phyloP scores from a whole-genome alignment of 2,113 vertebrate genomes.

The Triplophysa siluroides region DNA sequence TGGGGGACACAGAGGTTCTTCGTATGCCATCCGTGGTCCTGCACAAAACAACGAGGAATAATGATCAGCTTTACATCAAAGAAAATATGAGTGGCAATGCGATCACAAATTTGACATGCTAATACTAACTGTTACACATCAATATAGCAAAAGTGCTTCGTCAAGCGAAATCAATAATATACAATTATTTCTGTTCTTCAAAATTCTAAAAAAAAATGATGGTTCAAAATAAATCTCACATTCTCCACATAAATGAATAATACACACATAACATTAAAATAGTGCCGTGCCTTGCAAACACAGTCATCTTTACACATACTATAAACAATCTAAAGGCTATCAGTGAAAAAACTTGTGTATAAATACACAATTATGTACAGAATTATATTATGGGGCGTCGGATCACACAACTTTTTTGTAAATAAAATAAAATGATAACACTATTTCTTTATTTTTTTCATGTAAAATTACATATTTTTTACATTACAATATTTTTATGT shows the following conservation, averaged over 20 bases:
- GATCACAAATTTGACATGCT: conserved; percentile 26
- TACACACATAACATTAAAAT: not conserved
- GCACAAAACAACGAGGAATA: conserved; percentile 37
- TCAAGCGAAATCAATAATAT: not conserved
- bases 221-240: too few species aligned
- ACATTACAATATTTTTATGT: too few species aligned
- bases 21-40: conserved; percentile 42
- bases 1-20: conserved; percentile 53
- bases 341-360: conserved; percentile 4
- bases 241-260: not conserved
- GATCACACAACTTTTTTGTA: not conserved
- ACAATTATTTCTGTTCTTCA: too few species aligned
- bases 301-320: not conserved
- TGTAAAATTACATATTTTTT: too few species aligned
- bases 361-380: conserved; percentile 24
- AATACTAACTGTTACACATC: not conserved
- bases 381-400: not conserved
- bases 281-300: not conserved
- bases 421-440: not conserved
- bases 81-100: conserved; percentile 27
- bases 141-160: not conserved
- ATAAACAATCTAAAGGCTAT: conserved; percentile 6
- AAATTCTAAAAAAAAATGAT: too few species aligned
- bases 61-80: conserved; percentile 37
- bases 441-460: too few species aligned